Conservation (phyloP, 2,797 vertebrate genomes). For the Percopsis omiscomaycus region DNA sequence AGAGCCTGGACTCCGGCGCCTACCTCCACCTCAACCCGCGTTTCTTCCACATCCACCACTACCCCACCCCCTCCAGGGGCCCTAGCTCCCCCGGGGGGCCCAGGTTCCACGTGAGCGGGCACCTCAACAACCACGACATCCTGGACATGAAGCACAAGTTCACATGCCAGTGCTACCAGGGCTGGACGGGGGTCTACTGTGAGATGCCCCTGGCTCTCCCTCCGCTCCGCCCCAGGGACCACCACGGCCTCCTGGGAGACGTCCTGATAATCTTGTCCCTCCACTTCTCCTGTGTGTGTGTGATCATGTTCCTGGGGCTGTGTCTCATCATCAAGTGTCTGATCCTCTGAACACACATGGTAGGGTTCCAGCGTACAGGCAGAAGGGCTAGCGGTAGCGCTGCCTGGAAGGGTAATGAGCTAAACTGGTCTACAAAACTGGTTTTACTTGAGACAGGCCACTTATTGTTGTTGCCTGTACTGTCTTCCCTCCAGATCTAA, state of each 20-base stretch:
- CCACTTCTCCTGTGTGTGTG: constrained; percentile 72
- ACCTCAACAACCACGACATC: constrained; percentile 71
- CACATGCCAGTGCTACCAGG: constrained; percentile 87
- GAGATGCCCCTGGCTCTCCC: constrained; percentile 73
- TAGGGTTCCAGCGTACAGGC: not conserved
- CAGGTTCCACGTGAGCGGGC: constrained; percentile 75
- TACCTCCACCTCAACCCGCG: constrained; percentile 83
- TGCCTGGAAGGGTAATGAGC: too few relatives aligned
- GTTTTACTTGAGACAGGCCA: too few relatives aligned
- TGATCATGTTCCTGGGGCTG: constrained; percentile 70
- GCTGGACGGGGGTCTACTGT: constrained; percentile 87
- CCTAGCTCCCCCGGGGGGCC: constrained; percentile 41
- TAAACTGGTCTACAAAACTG: too few relatives aligned
- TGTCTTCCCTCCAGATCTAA: too few relatives aligned
- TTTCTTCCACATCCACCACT: constrained; percentile 76
- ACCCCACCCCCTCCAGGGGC: constrained; percentile 19
- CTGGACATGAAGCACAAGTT: constrained; percentile 85
- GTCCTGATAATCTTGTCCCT: constrained; percentile 60
- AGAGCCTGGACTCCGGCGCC: constrained; percentile 72
- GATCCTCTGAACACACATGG: constrained; percentile 51
- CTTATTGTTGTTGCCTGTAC: too few relatives aligned
- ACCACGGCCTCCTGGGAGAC: constrained; percentile 53
- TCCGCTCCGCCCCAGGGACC: constrained; percentile 18
- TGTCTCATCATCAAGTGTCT: constrained; percentile 75
- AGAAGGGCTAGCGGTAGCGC: not conserved